phyloP scores from a whole-genome alignment of 1,140 invertebrate species.

The Pomacea maculata region DNA sequence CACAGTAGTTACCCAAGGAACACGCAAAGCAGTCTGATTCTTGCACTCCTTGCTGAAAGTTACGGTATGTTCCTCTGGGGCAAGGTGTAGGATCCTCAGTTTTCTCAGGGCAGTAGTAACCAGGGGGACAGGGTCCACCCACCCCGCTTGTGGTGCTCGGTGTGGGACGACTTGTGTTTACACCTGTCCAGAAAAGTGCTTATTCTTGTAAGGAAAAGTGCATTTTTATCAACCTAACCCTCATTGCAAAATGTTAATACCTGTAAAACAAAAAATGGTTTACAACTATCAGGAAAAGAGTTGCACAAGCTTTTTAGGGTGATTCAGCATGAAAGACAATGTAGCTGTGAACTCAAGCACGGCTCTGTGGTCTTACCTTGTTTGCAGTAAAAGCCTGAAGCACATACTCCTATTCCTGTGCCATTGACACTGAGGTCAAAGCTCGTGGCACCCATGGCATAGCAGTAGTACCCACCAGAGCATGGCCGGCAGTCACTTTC shows the following conservation, averaged over 20 bases:
- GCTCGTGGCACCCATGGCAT: slow-evolving; percentile 44
- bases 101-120: slow-evolving; percentile 53
- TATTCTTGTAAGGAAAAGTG: not conserved
- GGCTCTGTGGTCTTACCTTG: slow-evolving; percentile 38
- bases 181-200: slow-evolving; percentile 36
- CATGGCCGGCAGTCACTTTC: slow-evolving; percentile 50
- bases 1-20: slow-evolving; percentile 56
- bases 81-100: slow-evolving; percentile 56
- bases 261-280: not conserved
- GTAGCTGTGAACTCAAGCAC: no score
- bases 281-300: not conserved
- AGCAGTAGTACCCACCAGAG: slow-evolving; percentile 53
- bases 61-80: slow-evolving; percentile 56
- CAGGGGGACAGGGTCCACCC: slow-evolving; percentile 58
- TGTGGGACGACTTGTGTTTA: slow-evolving; percentile 56
- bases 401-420: slow-evolving; percentile 55
- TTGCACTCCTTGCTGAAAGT: slow-evolving; percentile 34
- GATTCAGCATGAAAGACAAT: no score
- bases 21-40: slow-evolving; percentile 50
- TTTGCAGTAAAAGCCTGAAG: slow-evolving; percentile 59
- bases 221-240: no score
- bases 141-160: slow-evolving; percentile 48
- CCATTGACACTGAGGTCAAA: slow-evolving; percentile 56
- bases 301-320: not conserved
- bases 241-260: not conserved